Evolutionary conservation across 2,888 invertebrate species (phyloP).

Genomic region (Archips xylosteana): DNA sequence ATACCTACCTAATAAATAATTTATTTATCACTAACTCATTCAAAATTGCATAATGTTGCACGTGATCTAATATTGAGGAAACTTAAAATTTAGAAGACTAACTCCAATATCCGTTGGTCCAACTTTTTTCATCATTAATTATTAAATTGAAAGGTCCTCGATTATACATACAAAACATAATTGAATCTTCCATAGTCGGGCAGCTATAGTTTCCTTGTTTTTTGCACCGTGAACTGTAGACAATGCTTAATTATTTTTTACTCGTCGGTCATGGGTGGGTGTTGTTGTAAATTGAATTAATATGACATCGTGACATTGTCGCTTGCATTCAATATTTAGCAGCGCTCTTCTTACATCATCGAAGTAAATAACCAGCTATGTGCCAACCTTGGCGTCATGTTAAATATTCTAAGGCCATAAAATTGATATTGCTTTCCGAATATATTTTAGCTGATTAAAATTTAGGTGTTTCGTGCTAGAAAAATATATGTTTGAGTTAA

Average conservation of each 20-base stretch:
- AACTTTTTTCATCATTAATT: background rate
- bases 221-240: constrained; percentile 8
- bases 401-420: constrained; percentile 36
- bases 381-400: constrained; percentile 37
- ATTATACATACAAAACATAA: background rate
- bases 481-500: background rate
- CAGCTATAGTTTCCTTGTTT: constrained; percentile 1
- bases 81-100: background rate
- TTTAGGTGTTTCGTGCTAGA: background rate
- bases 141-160: background rate
- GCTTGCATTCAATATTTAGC: constrained; percentile 48
- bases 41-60: too few species aligned
- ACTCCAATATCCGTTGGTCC: background rate
- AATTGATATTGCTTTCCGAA: constrained; percentile 29
- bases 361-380: constrained; percentile 21
- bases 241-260: constrained; percentile 37
- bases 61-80: background rate
- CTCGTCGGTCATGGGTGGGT: constrained; percentile 42
- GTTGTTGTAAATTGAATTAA: constrained; percentile 43
- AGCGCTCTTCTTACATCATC: constrained; percentile 50
- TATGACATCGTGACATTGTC: constrained; percentile 51
- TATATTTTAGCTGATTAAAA: constrained; percentile 20
- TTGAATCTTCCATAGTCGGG: background rate
- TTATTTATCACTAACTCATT: too few species aligned
- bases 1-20: too few species aligned